These are phyloP conservation scores for Oreochromis aureus DNA, from an alignment of 2,113 vertebrate genomes.

Conservation along the genomic window DNA sequence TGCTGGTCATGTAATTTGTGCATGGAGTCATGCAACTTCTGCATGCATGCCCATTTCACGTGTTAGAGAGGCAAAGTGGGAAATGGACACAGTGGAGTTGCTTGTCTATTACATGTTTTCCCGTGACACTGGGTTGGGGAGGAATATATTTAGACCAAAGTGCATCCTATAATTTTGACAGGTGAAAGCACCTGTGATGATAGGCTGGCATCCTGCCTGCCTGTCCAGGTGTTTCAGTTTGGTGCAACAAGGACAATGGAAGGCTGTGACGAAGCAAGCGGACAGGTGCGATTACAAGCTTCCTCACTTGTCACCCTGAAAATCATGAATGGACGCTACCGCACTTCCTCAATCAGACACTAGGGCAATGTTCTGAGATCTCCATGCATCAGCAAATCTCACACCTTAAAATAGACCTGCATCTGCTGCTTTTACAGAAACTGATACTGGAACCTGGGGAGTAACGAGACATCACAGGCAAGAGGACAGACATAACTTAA, in stretches of 20 bases:
- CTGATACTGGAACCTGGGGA: neutral
- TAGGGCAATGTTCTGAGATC: neutral
- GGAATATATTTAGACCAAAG: neutral
- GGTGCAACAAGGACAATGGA: constrained; percentile 7
- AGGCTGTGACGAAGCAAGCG: constrained; percentile 26
- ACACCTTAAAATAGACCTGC: constrained; percentile 32
- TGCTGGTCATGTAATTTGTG: neutral
- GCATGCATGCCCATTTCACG: neutral
- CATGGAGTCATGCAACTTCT: neutral
- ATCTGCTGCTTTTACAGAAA: constrained; percentile 20
- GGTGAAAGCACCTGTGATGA: neutral
- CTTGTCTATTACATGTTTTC: neutral
- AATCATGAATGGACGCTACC: neutral
- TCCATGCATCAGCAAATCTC: constrained; percentile 27
- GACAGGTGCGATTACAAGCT: neutral
- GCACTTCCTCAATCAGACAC: neutral
- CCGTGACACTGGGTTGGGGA: neutral
- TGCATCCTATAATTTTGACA: neutral
- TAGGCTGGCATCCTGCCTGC: constrained; percentile 29
- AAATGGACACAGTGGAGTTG: neutral
- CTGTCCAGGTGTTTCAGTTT: constrained; percentile 43
- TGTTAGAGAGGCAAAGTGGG: neutral
- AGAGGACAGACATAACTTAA: neutral
- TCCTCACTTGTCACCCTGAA: constrained; percentile 8
- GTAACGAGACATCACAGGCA: neutral